Conservation (phyloP, 2,797 vertebrate genomes). For the Pseudochaenichthys georgianus region DNA sequence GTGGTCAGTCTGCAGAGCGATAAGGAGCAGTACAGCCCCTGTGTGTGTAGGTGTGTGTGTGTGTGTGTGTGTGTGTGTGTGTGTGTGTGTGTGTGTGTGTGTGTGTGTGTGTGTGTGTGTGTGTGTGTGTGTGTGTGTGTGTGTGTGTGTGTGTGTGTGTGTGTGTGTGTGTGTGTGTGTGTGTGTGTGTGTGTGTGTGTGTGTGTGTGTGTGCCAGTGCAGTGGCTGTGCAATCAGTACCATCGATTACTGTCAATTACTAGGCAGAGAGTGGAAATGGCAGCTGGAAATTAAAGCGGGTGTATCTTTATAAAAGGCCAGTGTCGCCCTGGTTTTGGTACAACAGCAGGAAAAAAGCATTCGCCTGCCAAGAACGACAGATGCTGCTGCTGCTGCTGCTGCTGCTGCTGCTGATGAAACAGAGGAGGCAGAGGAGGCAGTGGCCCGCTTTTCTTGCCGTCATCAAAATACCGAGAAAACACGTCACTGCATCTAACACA, state of each 20-base stretch:
- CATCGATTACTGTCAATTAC: conserved; percentile 75
- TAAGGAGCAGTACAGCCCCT: conserved; percentile 16
- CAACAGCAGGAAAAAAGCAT: conserved; percentile 17
- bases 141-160: too few relatives aligned
- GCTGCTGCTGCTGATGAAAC: conserved; percentile 47
- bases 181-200: too few relatives aligned
- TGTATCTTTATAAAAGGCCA: conserved; percentile 50
- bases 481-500: conserved; percentile 62
- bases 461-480: conserved; percentile 72
- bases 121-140: too few relatives aligned
- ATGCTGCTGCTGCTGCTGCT: conserved; percentile 51
- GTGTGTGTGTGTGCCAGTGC: conserved; percentile 37
- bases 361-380: conserved; percentile 59
- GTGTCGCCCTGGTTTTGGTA: conserved; percentile 45
- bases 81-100: too few relatives aligned
- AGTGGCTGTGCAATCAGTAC: conserved; percentile 61
- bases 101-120: too few relatives aligned
- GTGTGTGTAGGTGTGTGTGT: too few relatives aligned
- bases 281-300: conserved; percentile 66
- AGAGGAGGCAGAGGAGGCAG: conserved; percentile 49
- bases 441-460: conserved; percentile 55
- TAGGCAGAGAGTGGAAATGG: conserved; percentile 63
- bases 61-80: too few relatives aligned
- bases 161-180: too few relatives aligned
- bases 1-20: conserved; percentile 30